Evolutionary conservation across 1,140 invertebrate species (phyloP), one percentile per base, ranked within the genome.

Genomic region (Drosophila setifemur): DNA sequence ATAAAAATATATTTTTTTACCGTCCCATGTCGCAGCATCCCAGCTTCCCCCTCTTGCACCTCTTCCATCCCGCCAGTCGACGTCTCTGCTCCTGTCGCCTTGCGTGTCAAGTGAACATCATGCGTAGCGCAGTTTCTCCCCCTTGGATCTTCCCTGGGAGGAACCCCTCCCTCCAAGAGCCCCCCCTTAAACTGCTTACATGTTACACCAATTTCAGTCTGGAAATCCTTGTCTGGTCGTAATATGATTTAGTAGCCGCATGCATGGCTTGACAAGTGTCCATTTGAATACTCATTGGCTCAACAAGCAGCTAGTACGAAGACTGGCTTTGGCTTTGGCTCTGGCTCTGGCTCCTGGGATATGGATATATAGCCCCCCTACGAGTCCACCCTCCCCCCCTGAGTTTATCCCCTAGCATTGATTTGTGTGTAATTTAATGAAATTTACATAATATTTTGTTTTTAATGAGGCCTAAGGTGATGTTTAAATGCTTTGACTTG

Each of bases 271-370:
- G 83, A 89, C 87, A 88, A 89, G 81, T 89, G 87, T 89, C 86
- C 87, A 89, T 89, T 89, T 89, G 87, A 89, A 89, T 89, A 89
- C 86, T 89, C 87, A 89, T 86, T 89, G 87, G 86, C 73, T 88
- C 81, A 86, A 86, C 81, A 86, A 86, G 81, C 58, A 61, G 55
- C 37, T 14, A 31, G 66, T 35, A 35, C 37, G 25, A 39, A 33
- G 66, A 52, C 61, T 47, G 39, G 21, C 14, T 9, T 49, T 1
- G 12, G 68, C 67, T 52, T 49, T 3, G 29, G 45, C 42, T 6
- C 35, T 2, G 48, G 48, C 47, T n/a, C 12, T 28, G 35, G 48
- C 61, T 60, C 25, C 72, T 48, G 53, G 42, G 57, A 63, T 48
- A 33, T 45, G 28, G 47, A 16, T 28, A 31, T 49, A 21, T 39